Evolutionary conservation across 2,888 invertebrate species (phyloP), one percentile per base, ranked within the genome.

Genomic region (Mythimna lalbum): DNA sequence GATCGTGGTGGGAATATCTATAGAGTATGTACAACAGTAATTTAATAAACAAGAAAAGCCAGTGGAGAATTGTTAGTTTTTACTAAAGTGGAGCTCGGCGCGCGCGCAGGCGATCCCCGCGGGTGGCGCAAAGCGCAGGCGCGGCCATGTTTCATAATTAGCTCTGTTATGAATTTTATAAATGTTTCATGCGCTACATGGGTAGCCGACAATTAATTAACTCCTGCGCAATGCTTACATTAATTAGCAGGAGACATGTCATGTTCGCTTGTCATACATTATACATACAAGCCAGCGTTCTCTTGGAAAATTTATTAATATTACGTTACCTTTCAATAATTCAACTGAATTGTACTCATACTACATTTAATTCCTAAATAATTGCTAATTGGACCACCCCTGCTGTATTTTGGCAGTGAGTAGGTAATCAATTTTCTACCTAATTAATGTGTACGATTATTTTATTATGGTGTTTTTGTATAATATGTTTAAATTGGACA

Each of bases 141-240:
- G 90, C 91, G 90, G 86, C 90, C 90, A 91, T 90, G 91, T 90
- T 93, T 94, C 93, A 93, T 93, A 94, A 94, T 93, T 94, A 94
- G 93, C 90, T 87, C 88, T 92, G 95, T 95, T 95, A 95, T 95
- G 95, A 95, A 94, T 94, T 94, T 91, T 92, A 95, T 95, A 94
- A 95, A 95, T 95, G 93, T 94, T 95, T 95, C 94, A 95, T 95
- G 93, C 89, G 86, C 90, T 90, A 86, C 91, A 89, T 89, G 91
- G 89, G 90, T 90, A 91, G 91, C 90, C 92, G 92, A 93, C 95
- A 95, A 92, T 95, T 94, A 95, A 95, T 95, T 94, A 95, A 91
- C 93, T 93, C 91, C 89, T 89, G 92, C 89, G 90, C 93, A 90
- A 87, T 89, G 94, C 93, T 95, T 95, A 93, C 91, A 94, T 95